Evolutionary conservation across 2,888 invertebrate species (phyloP).

Genomic region (Stomorhina lunata): DNA sequence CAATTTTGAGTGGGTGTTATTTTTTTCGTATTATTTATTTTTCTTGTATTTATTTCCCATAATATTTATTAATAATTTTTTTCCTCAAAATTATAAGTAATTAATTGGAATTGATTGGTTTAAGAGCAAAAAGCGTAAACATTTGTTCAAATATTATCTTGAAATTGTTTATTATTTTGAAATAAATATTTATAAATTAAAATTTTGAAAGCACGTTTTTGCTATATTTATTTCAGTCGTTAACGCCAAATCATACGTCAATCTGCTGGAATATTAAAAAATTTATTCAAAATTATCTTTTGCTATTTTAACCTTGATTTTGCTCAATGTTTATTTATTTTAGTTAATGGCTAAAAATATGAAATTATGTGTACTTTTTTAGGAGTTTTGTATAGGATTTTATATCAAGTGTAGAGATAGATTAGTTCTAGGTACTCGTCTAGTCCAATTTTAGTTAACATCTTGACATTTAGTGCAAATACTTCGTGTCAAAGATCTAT

Average conservation of each 20-base stretch:
- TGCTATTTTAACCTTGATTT: conserved; percentile 6
- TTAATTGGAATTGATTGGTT: neutral
- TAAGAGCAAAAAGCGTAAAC: neutral
- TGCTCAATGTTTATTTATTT: neutral
- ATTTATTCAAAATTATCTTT: neutral
- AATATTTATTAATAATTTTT: neutral
- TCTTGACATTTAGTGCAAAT: no score
- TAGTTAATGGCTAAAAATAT: neutral
- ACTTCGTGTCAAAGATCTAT: no score
- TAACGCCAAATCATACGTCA: no score
- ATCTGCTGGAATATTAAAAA: neutral
- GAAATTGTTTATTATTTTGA: neutral
- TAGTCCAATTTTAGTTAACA: no score
- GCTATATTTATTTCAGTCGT: neutral
- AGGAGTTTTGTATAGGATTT: neutral
- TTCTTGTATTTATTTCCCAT: neutral
- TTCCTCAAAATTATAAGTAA: neutral
- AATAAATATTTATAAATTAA: neutral
- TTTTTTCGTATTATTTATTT: neutral
- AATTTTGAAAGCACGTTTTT: neutral
- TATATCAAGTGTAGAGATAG: conserved; percentile 6
- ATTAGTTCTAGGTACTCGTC: no score
- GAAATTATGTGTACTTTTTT: neutral
- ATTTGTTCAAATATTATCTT: neutral
- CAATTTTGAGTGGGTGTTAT: neutral